These are phyloP conservation scores for Hippocampus kuda DNA, from an alignment of 2,797 vertebrate species.

Conservation along the genomic window DNA sequence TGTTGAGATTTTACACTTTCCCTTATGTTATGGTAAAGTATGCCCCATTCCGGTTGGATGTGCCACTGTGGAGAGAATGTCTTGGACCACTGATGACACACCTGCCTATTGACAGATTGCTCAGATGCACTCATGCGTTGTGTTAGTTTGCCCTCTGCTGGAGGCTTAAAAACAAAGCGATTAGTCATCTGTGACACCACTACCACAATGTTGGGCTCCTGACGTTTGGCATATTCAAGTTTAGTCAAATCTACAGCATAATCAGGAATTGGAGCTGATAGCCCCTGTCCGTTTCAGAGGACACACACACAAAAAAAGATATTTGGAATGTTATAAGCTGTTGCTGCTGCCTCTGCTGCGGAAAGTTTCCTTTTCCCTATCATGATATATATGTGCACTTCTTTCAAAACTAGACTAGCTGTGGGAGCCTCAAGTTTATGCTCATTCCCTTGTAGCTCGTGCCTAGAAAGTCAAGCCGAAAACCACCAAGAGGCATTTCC, in stretches of 20 bases:
- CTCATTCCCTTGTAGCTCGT: not conserved
- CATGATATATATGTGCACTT: slow-evolving; percentile 1
- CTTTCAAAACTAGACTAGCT: slow-evolving; percentile 3
- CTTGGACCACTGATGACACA: not conserved
- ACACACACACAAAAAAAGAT: not conserved
- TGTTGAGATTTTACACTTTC: too few relatives aligned
- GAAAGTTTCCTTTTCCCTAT: slow-evolving; percentile 12
- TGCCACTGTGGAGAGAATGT: not conserved
- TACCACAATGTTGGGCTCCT: not conserved
- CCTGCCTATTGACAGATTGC: not conserved
- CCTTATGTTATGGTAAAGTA: not conserved
- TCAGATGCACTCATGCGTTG: slow-evolving; percentile 17
- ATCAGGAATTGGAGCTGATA: not conserved
- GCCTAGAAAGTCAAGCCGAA: not conserved
- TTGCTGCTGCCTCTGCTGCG: slow-evolving; percentile 3
- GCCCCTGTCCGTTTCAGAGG: not conserved
- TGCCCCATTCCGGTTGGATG: not conserved
- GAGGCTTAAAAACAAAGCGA: slow-evolving; percentile 23
- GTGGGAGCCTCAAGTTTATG: not conserved
- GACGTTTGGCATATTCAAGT: not conserved
- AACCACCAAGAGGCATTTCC: not conserved
- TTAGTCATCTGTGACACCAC: not conserved
- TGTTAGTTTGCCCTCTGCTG: slow-evolving; percentile 62
- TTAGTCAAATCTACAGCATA: not conserved
- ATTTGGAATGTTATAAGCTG: slow-evolving; percentile 4